Evolutionary conservation across 23 tunicate species (phyloP).

Genomic region (Diplosoma virens): DNA sequence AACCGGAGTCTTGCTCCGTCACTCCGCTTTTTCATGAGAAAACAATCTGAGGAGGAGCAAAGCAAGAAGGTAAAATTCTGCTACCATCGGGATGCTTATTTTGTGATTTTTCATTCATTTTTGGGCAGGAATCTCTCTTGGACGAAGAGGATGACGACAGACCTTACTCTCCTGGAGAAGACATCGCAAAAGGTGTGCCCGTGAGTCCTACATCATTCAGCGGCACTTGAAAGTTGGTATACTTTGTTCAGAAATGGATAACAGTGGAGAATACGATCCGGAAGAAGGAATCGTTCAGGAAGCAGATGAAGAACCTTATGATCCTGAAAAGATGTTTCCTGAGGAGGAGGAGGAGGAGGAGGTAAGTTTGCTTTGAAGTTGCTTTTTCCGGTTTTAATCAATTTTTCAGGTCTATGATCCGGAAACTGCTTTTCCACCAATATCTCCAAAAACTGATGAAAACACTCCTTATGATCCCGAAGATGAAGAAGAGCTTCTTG

Average conservation of each 20-base stretch:
- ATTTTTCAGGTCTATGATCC: conserved; percentile 56
- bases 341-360: conserved; percentile 34
- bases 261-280: conserved; percentile 65
- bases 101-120: not conserved
- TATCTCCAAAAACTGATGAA: conserved; percentile 33
- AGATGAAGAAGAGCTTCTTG: conserved; percentile 61
- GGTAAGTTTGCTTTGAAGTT: no score
- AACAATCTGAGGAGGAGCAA: conserved; percentile 57
- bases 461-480: conserved; percentile 89
- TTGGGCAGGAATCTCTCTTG: not conserved
- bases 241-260: not conserved
- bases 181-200: conserved; percentile 1
- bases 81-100: not conserved
- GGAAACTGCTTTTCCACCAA: conserved; percentile 55
- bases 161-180: conserved; percentile 34
- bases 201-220: not conserved
- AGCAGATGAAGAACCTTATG: conserved; percentile 50
- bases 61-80: conserved; percentile 1
- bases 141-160: conserved; percentile 5
- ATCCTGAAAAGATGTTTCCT: conserved; percentile 56
- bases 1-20: conserved; percentile 63
- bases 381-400: no score
- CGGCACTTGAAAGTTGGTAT: not conserved
- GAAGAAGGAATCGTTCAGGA: conserved; percentile 41
- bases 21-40: conserved; percentile 58